Base-by-base conservation (phyloP, 2,888 invertebrate species). In the Byasa hedistus region DNA sequence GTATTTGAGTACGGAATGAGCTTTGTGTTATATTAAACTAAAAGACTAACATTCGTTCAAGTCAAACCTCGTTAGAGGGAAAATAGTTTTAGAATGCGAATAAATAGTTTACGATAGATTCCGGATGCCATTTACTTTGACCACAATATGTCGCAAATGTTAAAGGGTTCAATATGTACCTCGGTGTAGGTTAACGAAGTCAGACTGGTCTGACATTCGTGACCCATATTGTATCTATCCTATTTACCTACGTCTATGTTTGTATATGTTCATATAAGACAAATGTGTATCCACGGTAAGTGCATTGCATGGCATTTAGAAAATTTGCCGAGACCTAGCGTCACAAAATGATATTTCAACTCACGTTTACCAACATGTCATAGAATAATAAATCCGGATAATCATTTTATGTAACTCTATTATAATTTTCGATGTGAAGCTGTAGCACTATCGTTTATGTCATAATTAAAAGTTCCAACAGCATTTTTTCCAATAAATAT, bases 221-320 rank as follows among this genome's bases (percentile, higher is more conserved):
- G 52, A n/a, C n/a, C 52, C 12, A 52, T 52, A 52, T 52, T 21
- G 52, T 19, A 21, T 52, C 10, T 21, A 52, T n/a, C 21, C 52
- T 3, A 21, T 52, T 21, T 52, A 52, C 22, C 19, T 52, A 44
- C 15, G 44, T 44, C 4, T 21, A 52, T 21, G 52, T 22, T 10
- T 22, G 52, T 21, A 21, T 52, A 19, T 21, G 10, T 52, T 19
- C 48, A 48, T 48, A 48, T 19, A 48, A 48, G 48, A 48, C 5
- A n/a, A 48, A 48, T 5, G 48, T 48, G 48, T 48, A 12, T 17
- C 48, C 5, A 3, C 17, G 55, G 52, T 57, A 64, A 57, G 57
- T 51, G 64, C 64, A 57, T 27, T 5, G n/a, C 12, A 32, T 64
- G 64, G 22, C 57, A 64, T 64, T 64, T 64, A 57, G 64, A 64